Evolutionary conservation across 2,797 vertebrate genomes (phyloP).

Genomic region (Botia almorhae): DNA sequence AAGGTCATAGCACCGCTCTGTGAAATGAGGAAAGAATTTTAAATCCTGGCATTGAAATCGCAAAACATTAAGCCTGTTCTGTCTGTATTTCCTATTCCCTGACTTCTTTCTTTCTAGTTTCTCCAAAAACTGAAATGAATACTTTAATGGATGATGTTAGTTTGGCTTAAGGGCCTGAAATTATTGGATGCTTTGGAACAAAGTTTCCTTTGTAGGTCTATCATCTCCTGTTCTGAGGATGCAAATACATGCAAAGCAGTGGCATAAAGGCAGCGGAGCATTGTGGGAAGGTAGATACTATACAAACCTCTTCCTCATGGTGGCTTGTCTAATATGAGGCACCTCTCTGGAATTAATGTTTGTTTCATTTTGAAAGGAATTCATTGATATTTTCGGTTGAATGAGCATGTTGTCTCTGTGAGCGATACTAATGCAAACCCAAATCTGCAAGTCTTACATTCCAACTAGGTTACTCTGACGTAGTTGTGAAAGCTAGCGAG

Average conservation of each 20-base stretch:
- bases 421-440: conserved; percentile 30
- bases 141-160: conserved; percentile 5
- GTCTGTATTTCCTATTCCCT: neutral
- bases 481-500: neutral
- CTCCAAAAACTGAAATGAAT: neutral
- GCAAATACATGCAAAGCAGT: conserved; percentile 43
- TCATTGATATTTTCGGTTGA: conserved; percentile 39
- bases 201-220: conserved; percentile 11
- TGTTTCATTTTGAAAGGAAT: conserved; percentile 3
- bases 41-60: conserved; percentile 34
- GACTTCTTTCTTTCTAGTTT: neutral
- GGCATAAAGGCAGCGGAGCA: neutral
- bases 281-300: conserved; percentile 14
- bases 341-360: neutral
- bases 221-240: neutral
- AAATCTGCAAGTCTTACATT: conserved; percentile 39
- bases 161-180: conserved; percentile 6
- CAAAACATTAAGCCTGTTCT: neutral
- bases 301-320: neutral
- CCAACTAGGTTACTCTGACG: conserved; percentile 10
- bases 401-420: conserved; percentile 26
- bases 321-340: conserved; percentile 10
- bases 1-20: conserved; percentile 37
- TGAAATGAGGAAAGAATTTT: conserved; percentile 41
- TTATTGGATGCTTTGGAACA: conserved; percentile 6